These are phyloP conservation scores for Gambusia holbrooki DNA, from an alignment of 2,113 vertebrate species.

Conservation along the genomic window DNA sequence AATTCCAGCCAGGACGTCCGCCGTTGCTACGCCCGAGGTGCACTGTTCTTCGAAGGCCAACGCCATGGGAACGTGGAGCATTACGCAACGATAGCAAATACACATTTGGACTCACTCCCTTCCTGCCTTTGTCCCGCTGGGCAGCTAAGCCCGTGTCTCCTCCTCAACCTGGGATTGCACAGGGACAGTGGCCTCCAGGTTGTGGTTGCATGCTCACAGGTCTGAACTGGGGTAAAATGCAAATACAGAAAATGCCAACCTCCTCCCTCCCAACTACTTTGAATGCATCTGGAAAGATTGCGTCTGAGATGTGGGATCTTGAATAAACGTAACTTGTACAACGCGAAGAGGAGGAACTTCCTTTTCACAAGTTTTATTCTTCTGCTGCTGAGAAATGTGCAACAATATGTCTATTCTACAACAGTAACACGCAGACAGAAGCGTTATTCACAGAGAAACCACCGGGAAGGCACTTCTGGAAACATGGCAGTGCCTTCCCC, in stretches of 20 bases:
- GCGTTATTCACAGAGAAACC: conserved; percentile 19
- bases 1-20: conserved; percentile 47
- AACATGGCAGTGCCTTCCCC: conserved; percentile 37
- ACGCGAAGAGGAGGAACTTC: too few relatives aligned
- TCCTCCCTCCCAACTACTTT: not conserved
- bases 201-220: conserved; percentile 11
- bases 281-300: conserved; percentile 19
- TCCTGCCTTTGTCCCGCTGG: conserved; percentile 81
- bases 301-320: not conserved
- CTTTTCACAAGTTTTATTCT: not conserved
- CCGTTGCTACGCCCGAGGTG: conserved; percentile 51
- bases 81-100: conserved; percentile 81
- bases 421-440: conserved; percentile 20
- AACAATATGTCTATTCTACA: not conserved
- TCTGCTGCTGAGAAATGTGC: not conserved
- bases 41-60: conserved; percentile 71
- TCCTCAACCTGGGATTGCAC: conserved; percentile 52
- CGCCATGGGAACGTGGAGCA: conserved; percentile 73
- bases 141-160: conserved; percentile 50
- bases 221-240: conserved; percentile 11
- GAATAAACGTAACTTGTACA: not conserved
- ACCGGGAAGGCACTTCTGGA: conserved; percentile 20
- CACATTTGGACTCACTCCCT: conserved; percentile 78
- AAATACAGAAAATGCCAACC: conserved; percentile 3
- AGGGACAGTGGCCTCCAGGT: conserved; percentile 26